Percentiles rank a stretch among this genome's conserved stretches.
These are phyloP conservation scores for Grus americana DNA, from an alignment of 2,113 vertebrate genomes.

Conservation along the genomic window DNA sequence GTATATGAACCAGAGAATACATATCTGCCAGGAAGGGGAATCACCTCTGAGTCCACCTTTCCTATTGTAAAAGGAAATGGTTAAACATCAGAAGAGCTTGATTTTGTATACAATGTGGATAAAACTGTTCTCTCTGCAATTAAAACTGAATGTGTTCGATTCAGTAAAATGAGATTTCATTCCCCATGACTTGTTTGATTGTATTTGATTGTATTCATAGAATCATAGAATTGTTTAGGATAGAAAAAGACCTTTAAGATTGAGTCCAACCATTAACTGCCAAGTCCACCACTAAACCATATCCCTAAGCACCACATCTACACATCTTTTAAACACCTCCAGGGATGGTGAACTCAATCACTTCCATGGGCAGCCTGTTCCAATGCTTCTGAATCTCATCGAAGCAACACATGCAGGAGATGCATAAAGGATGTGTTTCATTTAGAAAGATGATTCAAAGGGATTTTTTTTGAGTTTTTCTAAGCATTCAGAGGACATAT, in stretches of 20 bases:
- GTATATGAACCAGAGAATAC: fast-evolving
- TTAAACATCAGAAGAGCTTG: background rate
- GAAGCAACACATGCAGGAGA: background rate
- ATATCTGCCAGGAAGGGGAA: background rate
- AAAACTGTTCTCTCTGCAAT: background rate
- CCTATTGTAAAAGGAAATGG: background rate
- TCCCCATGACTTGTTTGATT: background rate
- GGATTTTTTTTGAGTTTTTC: background rate
- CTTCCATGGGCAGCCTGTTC: background rate
- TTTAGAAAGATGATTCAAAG: background rate
- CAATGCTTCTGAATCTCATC: background rate
- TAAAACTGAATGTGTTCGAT: background rate
- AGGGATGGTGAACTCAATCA: background rate
- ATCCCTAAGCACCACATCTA: background rate
- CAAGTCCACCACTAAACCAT: background rate
- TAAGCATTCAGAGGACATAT: background rate
- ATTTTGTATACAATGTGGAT: background rate
- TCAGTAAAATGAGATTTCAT: background rate
- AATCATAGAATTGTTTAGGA: background rate
- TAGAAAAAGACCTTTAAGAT: background rate
- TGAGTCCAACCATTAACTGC: background rate
- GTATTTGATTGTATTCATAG: background rate
- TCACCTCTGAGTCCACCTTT: background rate
- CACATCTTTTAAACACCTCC: background rate
- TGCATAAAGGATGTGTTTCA: background rate